Percentiles rank a stretch among this genome's conserved stretches.
These are phyloP conservation scores for Galerucella calmariensis DNA, from an alignment of 2,888 invertebrate species.

Conservation along the genomic window DNA sequence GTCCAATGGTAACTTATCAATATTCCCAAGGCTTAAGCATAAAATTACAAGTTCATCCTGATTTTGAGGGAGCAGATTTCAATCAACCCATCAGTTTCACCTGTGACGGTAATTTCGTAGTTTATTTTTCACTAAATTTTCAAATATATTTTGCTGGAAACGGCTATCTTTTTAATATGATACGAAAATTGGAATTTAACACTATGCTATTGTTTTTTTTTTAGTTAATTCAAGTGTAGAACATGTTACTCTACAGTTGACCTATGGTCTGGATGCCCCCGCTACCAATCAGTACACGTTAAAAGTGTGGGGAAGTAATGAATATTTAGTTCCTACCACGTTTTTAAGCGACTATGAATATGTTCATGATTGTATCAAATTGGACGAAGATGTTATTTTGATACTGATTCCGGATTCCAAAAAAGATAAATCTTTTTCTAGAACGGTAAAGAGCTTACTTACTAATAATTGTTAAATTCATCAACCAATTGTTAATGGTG, in stretches of 20 bases:
- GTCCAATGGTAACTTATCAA: conserved; percentile 84
- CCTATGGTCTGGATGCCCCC: conserved; percentile 79
- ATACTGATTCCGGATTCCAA: conserved; percentile 75
- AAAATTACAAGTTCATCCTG: conserved; percentile 84
- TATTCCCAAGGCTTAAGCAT: conserved; percentile 85
- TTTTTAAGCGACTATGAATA: conserved; percentile 91
- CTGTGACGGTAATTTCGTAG: conserved; percentile 80
- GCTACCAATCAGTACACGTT: conserved; percentile 68
- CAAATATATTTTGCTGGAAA: too few relatives aligned
- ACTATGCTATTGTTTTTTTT: conserved; percentile 53
- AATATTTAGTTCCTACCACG: conserved; percentile 88
- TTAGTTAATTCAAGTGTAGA: conserved; percentile 88
- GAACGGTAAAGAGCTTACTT: conserved; percentile 70
- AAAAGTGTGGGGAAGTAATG: conserved; percentile 87
- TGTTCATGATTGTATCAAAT: conserved; percentile 91
- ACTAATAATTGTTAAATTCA: too few relatives aligned
- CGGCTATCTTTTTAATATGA: too few relatives aligned
- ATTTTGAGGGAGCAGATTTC: conserved; percentile 64
- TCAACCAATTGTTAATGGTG: neutral
- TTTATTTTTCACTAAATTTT: neutral
- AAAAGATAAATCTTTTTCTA: conserved; percentile 76
- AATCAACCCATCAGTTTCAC: conserved; percentile 84
- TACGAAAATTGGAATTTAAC: too few relatives aligned
- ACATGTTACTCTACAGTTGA: conserved; percentile 85
- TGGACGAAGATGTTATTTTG: conserved; percentile 87